These are phyloP conservation scores for Melitaea cinxia DNA, from an alignment of 1,140 invertebrate genomes.

Conservation along the genomic window DNA sequence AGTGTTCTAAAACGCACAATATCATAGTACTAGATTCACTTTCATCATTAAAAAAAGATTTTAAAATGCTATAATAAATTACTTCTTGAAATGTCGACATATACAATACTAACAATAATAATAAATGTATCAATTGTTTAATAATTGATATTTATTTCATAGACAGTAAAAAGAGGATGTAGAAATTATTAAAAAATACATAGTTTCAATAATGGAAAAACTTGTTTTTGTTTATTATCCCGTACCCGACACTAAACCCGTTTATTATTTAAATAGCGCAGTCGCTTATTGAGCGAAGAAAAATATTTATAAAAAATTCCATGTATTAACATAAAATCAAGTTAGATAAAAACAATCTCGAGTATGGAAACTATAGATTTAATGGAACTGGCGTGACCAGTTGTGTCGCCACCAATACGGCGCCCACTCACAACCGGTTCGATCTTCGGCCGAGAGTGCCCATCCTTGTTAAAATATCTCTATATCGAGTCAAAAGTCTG, in stretches of 20 bases:
- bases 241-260: constrained; percentile 2
- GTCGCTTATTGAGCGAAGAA: constrained; percentile 10
- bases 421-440: background rate
- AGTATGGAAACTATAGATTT: constrained; percentile 41
- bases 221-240: constrained; percentile 57
- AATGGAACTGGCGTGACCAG: constrained; percentile 40
- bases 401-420: background rate
- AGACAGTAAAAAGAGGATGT: constrained; percentile 77
- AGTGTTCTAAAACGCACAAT: constrained; percentile 80
- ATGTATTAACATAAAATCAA: constrained; percentile 47
- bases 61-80: constrained; percentile 64
- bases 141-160: constrained; percentile 80
- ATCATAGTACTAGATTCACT: constrained; percentile 80
- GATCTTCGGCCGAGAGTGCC: background rate
- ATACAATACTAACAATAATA: constrained; percentile 77
- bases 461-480: background rate
- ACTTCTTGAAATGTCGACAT: constrained; percentile 76
- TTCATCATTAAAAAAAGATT: constrained; percentile 64
- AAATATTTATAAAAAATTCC: constrained; percentile 29
- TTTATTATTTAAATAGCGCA: background rate
- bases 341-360: constrained; percentile 44
- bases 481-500: background rate
- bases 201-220: constrained; percentile 75
- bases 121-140: constrained; percentile 79
- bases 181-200: constrained; percentile 79